Conservation (phyloP, 2,113 vertebrate species). For the Dicentrarchus labrax region DNA sequence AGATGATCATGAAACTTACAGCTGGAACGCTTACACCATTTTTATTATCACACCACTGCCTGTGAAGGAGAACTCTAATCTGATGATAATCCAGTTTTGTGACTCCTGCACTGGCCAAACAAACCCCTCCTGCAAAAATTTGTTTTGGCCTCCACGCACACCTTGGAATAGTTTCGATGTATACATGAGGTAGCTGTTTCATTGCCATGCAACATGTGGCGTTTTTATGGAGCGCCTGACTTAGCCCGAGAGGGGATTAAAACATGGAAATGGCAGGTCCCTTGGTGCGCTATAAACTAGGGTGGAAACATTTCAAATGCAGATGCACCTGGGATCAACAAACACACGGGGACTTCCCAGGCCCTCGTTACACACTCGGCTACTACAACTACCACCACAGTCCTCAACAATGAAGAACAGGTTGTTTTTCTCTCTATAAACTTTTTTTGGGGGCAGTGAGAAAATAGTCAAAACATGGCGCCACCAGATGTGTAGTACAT, state of each 20-base stretch:
- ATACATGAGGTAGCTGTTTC: slow-evolving; percentile 79
- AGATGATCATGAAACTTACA: not conserved
- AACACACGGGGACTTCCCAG: slow-evolving; percentile 65
- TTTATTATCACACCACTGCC: too few relatives aligned
- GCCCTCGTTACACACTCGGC: slow-evolving; percentile 44
- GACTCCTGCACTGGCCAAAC: slow-evolving; percentile 39
- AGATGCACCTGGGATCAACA: slow-evolving; percentile 80
- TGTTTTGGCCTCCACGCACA: slow-evolving; percentile 58
- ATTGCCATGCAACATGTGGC: slow-evolving; percentile 81
- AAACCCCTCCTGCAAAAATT: slow-evolving; percentile 37
- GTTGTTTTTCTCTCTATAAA: slow-evolving; percentile 69
- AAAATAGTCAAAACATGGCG: slow-evolving; percentile 50
- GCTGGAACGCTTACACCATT: not conserved
- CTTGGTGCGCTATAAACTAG: slow-evolving; percentile 80
- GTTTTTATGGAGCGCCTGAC: slow-evolving; percentile 81
- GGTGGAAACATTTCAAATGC: slow-evolving; percentile 80
- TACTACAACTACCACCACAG: slow-evolving; percentile 35
- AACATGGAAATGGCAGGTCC: slow-evolving; percentile 83
- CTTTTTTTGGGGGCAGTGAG: slow-evolving; percentile 30
- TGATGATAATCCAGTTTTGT: slow-evolving; percentile 18
- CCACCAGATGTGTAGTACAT: slow-evolving; percentile 50
- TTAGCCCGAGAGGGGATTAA: slow-evolving; percentile 80
- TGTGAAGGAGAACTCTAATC: not conserved
- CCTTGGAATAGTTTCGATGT: slow-evolving; percentile 60
- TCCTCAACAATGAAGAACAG: slow-evolving; percentile 68